Percentiles rank a stretch among this genome's conserved stretches.
phyloP scores from a whole-genome alignment of 2,888 invertebrate genomes.

The Oscheius sp. region DNA sequence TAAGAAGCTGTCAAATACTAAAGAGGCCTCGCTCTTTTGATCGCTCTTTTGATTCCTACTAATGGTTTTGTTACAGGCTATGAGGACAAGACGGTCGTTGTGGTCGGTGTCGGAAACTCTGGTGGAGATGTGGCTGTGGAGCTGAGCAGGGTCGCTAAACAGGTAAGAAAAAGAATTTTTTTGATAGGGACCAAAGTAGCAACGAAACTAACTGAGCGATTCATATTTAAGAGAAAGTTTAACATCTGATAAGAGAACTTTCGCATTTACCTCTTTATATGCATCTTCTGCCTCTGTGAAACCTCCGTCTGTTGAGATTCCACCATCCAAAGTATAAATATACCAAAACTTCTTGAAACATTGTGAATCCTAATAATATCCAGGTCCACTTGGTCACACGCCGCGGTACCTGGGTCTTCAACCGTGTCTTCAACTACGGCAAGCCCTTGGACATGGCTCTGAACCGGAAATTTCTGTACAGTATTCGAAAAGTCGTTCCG shows the following conservation, averaged over 20 bases:
- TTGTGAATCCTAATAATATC: background rate
- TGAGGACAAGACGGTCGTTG: conserved; percentile 74
- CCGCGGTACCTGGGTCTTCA: conserved; percentile 76
- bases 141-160: conserved; percentile 73
- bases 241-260: too few relatives aligned
- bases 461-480: conserved; percentile 39
- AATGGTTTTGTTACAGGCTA: conserved; percentile 55
- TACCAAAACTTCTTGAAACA: background rate
- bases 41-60: too few relatives aligned
- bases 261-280: too few relatives aligned
- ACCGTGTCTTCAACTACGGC: conserved; percentile 74
- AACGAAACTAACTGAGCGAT: too few relatives aligned
- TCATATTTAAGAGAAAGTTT: too few relatives aligned
- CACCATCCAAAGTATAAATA: too few relatives aligned
- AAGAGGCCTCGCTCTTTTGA: too few relatives aligned
- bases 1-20: background rate
- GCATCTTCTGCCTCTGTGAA: too few relatives aligned
- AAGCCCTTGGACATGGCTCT: conserved; percentile 56
- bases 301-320: conserved; percentile 55
- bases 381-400: conserved; percentile 73
- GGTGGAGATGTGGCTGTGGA: conserved; percentile 76
- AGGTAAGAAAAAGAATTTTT: conserved; percentile 42
- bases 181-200: background rate
- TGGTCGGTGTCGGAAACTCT: conserved; percentile 76
- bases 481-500: conserved; percentile 22